Conservation (phyloP, 2,797 vertebrate species). For the Falco cherrug region DNA sequence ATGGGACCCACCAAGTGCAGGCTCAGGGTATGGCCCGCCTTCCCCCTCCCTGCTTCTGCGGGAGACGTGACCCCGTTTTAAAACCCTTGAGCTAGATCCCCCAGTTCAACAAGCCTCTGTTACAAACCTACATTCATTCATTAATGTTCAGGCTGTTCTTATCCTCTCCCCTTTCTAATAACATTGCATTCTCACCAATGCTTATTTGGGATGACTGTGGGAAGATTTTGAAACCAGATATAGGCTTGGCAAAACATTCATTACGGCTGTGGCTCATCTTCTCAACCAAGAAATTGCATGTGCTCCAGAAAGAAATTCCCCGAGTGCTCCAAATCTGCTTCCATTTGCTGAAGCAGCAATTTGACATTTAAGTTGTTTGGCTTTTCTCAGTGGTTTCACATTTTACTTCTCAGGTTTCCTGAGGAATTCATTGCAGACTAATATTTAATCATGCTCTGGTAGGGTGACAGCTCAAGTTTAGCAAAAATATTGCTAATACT, state of each 20-base stretch:
- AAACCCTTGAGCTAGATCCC: neutral
- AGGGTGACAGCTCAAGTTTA: neutral
- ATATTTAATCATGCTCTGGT: neutral
- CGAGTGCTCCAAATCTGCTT: slow-evolving; percentile 13
- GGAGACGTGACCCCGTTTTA: neutral
- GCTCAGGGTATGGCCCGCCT: fast-evolving
- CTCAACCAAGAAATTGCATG: neutral
- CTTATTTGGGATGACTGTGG: slow-evolving; percentile 39
- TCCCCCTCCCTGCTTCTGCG: fast-evolving
- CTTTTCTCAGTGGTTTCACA: neutral
- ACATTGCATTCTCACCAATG: neutral
- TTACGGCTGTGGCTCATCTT: slow-evolving; percentile 18
- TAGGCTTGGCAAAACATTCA: slow-evolving; percentile 14
- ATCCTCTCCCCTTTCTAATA: neutral
- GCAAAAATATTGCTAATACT: neutral
- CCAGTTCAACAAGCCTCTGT: fast-evolving
- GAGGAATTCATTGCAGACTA: neutral
- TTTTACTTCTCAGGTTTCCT: neutral
- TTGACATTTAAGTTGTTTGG: neutral
- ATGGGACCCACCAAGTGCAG: neutral
- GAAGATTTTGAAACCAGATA: slow-evolving; percentile 33
- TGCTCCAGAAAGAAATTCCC: neutral
- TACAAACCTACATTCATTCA: neutral
- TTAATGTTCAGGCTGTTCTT: neutral
- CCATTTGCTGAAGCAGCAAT: slow-evolving; percentile 48